These are phyloP conservation scores for Trichonephila clavata DNA, from an alignment of 1,140 invertebrate genomes.

Conservation along the genomic window DNA sequence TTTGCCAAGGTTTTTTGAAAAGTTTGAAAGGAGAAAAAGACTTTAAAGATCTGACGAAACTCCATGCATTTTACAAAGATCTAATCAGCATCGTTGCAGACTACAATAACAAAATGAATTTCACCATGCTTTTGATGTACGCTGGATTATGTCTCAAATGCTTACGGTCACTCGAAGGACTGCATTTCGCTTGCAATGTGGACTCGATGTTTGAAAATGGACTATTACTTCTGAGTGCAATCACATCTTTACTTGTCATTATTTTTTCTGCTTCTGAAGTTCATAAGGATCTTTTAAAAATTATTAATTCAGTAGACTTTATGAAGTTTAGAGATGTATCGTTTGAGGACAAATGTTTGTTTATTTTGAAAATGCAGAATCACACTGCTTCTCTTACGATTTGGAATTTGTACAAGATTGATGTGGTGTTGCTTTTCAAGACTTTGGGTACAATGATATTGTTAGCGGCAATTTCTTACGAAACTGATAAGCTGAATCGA, in stretches of 20 bases:
- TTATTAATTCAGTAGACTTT: background rate
- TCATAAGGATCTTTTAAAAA: background rate
- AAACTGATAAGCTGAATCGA: background rate
- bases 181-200: background rate
- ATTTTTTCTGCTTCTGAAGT: background rate
- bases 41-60: background rate
- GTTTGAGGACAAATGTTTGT: background rate
- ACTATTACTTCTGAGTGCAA: background rate
- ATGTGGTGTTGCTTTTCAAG: background rate
- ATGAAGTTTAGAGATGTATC: background rate
- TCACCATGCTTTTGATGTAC: background rate
- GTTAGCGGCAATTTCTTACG: background rate
- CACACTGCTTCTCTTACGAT: background rate
- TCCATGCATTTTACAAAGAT: background rate
- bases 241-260: background rate
- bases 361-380: constrained; percentile 1
- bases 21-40: background rate
- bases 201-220: background rate
- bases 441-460: background rate
- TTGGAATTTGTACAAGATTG: background rate
- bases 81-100: background rate
- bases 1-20: background rate
- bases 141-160: background rate
- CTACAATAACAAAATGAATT: background rate
- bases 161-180: background rate